phyloP scores from a whole-genome alignment of 2,888 invertebrate genomes.

The Helleia helle region DNA sequence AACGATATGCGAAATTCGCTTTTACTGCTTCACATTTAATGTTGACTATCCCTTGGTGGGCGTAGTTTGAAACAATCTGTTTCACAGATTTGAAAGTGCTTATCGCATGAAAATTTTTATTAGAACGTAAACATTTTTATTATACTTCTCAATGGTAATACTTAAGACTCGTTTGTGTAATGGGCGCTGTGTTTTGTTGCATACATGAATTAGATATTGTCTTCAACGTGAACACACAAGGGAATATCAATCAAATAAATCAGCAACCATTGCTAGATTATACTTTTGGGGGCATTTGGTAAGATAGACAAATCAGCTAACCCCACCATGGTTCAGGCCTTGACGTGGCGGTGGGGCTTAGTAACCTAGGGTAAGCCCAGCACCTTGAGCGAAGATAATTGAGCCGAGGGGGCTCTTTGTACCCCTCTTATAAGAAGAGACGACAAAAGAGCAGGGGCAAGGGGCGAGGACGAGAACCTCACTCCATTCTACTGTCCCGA shows the following conservation, averaged over 20 bases:
- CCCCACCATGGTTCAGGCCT: too few species aligned
- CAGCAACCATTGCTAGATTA: not conserved
- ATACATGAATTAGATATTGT: not conserved
- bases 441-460: too few species aligned
- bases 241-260: not conserved
- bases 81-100: constrained; percentile 7
- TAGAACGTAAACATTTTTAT: constrained; percentile 9
- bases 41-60: not conserved
- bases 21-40: not conserved
- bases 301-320: not conserved
- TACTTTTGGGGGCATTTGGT: not conserved
- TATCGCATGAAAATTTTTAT: constrained; percentile 10
- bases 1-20: not conserved
- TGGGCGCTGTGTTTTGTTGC: constrained; percentile 4
- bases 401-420: too few species aligned
- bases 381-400: too few species aligned
- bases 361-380: too few species aligned
- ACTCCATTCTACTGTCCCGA: too few species aligned
- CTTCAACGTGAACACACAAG: not conserved
- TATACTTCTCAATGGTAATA: constrained; percentile 4
- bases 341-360: too few species aligned
- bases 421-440: too few species aligned
- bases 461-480: too few species aligned
- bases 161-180: constrained; percentile 5
- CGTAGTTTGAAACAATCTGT: constrained; percentile 5